These are phyloP conservation scores for Saccostrea echinata DNA, from an alignment of 1,140 invertebrate species.

Conservation along the genomic window DNA sequence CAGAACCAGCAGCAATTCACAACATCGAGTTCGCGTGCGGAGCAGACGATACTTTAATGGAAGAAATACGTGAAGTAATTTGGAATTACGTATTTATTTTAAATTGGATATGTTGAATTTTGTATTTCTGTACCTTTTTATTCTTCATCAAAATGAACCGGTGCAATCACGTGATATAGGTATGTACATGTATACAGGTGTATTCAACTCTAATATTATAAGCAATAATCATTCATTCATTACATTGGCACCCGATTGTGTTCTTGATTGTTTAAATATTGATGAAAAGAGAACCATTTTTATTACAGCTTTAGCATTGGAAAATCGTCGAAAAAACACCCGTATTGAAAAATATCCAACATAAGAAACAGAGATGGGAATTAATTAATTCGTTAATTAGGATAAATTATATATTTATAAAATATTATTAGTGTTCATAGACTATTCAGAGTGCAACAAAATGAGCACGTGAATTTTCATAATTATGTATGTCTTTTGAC, in stretches of 20 bases:
- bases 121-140: background rate
- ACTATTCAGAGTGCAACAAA: too few species aligned
- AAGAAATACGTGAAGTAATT: background rate
- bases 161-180: background rate
- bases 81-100: background rate
- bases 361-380: background rate
- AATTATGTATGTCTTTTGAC: too few species aligned
- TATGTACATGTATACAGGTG: background rate
- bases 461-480: too few species aligned
- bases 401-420: too few species aligned
- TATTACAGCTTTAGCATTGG: background rate
- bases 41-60: conserved; percentile 28
- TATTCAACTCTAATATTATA: background rate
- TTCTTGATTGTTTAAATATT: background rate
- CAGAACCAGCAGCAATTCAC: too few species aligned
- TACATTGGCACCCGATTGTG: background rate
- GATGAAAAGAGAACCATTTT: background rate
- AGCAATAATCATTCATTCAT: background rate
- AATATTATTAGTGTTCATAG: too few species aligned
- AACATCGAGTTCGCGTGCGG: background rate
- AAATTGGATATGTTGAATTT: background rate
- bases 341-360: background rate
- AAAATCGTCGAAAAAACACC: background rate
- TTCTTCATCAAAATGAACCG: background rate
- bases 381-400: too few species aligned